Conservation (phyloP, 2,888 invertebrate species). For the Pachycephus smyrnensis region DNA sequence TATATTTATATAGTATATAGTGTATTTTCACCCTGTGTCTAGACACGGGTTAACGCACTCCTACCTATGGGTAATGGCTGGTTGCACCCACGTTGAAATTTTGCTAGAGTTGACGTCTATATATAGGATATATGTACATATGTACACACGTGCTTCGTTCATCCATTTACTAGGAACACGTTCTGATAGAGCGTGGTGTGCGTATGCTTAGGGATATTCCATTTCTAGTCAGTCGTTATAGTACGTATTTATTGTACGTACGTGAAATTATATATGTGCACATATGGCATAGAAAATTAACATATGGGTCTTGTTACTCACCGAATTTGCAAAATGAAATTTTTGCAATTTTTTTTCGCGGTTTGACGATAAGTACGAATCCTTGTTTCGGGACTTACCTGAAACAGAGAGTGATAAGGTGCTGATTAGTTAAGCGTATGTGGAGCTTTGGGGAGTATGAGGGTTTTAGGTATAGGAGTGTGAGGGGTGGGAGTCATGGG, state of each 20-base stretch:
- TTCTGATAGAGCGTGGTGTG: not conserved
- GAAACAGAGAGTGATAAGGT: not conserved
- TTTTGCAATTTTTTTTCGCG: not conserved
- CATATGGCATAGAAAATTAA: not conserved
- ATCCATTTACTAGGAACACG: not conserved
- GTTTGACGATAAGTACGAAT: not conserved
- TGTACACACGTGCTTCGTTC: not conserved
- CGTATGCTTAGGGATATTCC: not conserved
- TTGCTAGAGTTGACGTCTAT: not conserved
- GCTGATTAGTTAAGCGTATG: not conserved
- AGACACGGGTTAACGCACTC: not conserved
- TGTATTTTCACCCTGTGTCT: not conserved
- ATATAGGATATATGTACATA: not conserved
- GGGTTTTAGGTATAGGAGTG: not conserved
- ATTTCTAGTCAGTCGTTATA: not conserved
- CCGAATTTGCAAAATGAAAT: not conserved
- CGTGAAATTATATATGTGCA: not conserved
- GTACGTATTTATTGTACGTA: not conserved
- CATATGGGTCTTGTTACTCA: not conserved
- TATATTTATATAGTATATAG: conserved; percentile 7
- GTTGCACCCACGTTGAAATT: not conserved
- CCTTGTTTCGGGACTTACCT: not conserved
- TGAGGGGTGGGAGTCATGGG: not conserved
- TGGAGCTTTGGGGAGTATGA: not conserved
- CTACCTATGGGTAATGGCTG: not conserved